Percentiles rank a stretch among this genome's conserved stretches.
Evolutionary conservation across 1,140 invertebrate genomes (phyloP).

Genomic region (Cydia pomonella): DNA sequence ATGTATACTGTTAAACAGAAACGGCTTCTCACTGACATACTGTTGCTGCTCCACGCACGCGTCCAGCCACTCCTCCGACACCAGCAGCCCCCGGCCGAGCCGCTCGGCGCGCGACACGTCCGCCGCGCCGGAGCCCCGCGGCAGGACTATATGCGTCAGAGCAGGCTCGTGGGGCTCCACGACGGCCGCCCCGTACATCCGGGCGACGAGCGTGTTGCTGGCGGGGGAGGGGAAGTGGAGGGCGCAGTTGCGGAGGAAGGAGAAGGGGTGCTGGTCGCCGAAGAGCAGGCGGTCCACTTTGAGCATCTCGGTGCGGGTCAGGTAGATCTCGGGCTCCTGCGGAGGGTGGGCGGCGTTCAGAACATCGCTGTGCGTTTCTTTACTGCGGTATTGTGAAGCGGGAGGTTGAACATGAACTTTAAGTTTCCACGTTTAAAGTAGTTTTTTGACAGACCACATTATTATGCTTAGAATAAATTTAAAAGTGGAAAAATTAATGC

Average conservation of each 20-base stretch:
- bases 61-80: conserved; percentile 60
- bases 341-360: conserved; percentile 27
- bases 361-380: too few relatives aligned
- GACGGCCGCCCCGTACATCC: conserved; percentile 56
- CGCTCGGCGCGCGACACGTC: too few relatives aligned
- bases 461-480: too few relatives aligned
- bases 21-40: conserved; percentile 39
- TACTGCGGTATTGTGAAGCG: too few relatives aligned
- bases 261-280: conserved; percentile 51
- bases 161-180: not conserved
- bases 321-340: conserved; percentile 57
- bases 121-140: not conserved
- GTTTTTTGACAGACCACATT: too few relatives aligned
- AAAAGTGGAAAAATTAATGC: too few relatives aligned
- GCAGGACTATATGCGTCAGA: conserved; percentile 52
- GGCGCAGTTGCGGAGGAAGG: conserved; percentile 57
- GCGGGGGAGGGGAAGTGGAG: conserved; percentile 42
- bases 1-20: not conserved
- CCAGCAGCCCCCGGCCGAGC: conserved; percentile 38
- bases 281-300: conserved; percentile 60
- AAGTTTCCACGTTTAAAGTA: too few relatives aligned
- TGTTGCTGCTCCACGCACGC: conserved; percentile 48
- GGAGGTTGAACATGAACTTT: too few relatives aligned
- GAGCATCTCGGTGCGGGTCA: conserved; percentile 60
- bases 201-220: not conserved